Base-by-base conservation (phyloP, 1,140 invertebrate species). In the Ptiloglossa arizonensis region DNA sequence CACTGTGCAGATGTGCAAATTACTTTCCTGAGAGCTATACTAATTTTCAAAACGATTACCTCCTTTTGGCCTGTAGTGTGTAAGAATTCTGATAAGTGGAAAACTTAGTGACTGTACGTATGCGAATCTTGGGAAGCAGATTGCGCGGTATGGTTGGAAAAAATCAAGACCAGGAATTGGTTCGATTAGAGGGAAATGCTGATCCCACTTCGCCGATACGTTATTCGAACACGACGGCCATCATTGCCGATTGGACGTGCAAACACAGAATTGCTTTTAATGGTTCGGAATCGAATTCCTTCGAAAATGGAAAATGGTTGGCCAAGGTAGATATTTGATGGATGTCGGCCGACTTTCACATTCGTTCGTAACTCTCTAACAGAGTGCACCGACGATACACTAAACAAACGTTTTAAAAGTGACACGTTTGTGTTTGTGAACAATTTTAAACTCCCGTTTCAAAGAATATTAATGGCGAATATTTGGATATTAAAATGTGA, bases 241-340 rank as follows among this genome's bases (percentile, higher is more conserved):
- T 64, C 56, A 19, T 56, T 24, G 27, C 50, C 24, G 62, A 74
- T 66, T 35, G 35, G 1, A 35, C 44, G n/a, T 52, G 44, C 27
- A 41, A 66, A 74, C 71, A 74, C n/a, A 66, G 62, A 66, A 74
- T 74, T 66, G 71, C 71, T 74, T 74, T 74, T 74, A 74, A 74
- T 74, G 50, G 60, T 6, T 22, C 24, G 27, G n/a, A 74, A 74
- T 73, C 35, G 48, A 74, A 57, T 66, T 66, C 41, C 50, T 66
- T 74, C 29, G 60, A 32, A 60, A 71, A 71, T 52, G 44, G 57
- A 72, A 63, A 72, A 63, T 52, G 44, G 24, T 50, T n/a, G 5
- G 24, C 5, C 69, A 1, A 62, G 56, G 9, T 35, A 59, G 29
- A 35, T 35, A 29, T 57, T 24, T 57, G 56, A 59, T 59, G 56